phyloP scores from a whole-genome alignment of 2,113 vertebrate species.

The Anarhynchus alexandrinus region DNA sequence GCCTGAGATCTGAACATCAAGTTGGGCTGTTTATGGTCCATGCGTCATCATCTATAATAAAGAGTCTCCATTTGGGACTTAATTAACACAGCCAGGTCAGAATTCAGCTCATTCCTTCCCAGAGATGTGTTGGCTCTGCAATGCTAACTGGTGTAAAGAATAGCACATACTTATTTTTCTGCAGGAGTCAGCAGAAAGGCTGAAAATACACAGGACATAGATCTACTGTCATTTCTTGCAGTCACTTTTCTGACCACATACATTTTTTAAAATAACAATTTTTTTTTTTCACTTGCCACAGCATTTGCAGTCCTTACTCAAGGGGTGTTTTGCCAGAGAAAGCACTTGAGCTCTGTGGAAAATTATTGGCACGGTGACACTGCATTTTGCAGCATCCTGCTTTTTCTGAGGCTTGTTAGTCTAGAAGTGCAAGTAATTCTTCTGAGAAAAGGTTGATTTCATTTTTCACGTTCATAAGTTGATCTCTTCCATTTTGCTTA shows the following conservation, averaged over 20 bases:
- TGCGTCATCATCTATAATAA: neutral
- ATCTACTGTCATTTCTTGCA: neutral
- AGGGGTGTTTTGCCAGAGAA: neutral
- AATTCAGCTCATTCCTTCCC: constrained; percentile 25
- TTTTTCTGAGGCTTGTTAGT: neutral
- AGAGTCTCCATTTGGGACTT: neutral
- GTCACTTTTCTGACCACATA: neutral
- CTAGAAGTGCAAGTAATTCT: neutral
- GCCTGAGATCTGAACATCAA: neutral
- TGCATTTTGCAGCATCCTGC: neutral
- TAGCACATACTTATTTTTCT: constrained; percentile 20
- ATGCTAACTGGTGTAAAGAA: constrained; percentile 1
- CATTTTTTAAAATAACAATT: neutral
- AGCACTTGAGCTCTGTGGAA: neutral
- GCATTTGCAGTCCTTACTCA: neutral
- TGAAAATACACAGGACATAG: neutral
- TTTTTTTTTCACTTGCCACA: neutral
- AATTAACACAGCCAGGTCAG: constrained; percentile 50
- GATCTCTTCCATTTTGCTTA: neutral
- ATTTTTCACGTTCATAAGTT: neutral
- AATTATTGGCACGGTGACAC: neutral
- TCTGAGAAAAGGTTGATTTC: neutral
- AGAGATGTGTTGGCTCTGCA: neutral
- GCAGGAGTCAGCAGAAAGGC: constrained; percentile 26
- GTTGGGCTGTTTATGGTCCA: neutral